Conservation (phyloP, 2,888 invertebrate genomes). For the Dichetophora obliterata region DNA sequence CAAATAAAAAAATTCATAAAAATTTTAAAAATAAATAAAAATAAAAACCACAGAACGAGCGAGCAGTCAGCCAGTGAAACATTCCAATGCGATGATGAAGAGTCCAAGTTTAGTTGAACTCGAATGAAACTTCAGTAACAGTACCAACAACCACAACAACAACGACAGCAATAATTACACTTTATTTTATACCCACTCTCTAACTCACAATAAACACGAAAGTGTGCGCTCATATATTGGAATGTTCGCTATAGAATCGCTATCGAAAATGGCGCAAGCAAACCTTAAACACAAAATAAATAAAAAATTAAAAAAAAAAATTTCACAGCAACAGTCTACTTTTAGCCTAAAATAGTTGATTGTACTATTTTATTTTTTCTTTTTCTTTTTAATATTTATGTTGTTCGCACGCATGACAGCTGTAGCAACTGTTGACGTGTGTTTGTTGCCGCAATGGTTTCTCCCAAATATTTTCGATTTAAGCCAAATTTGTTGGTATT, state of each 20-base stretch:
- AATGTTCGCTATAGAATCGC: neutral
- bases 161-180: slow-evolving; percentile 24
- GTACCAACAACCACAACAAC: slow-evolving; percentile 22
- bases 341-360: neutral
- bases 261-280: neutral
- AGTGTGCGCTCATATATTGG: neutral
- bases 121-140: slow-evolving; percentile 43
- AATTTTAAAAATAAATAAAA: slow-evolving; percentile 3
- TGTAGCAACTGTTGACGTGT: neutral
- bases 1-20: slow-evolving; percentile 1
- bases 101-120: slow-evolving; percentile 69
- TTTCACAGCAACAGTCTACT: neutral
- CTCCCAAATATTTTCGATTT: neutral
- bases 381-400: neutral
- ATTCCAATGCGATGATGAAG: slow-evolving; percentile 66
- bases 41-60: slow-evolving; percentile 46
- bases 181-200: slow-evolving; percentile 21
- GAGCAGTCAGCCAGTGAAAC: slow-evolving; percentile 54
- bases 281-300: neutral
- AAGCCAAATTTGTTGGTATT: too few relatives aligned
- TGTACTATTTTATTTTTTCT: too few relatives aligned
- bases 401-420: neutral
- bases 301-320: neutral
- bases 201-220: neutral
- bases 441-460: neutral